These are phyloP conservation scores for Odontocolon sp. DNA, from an alignment of 2,888 invertebrate genomes.

Conservation along the genomic window DNA sequence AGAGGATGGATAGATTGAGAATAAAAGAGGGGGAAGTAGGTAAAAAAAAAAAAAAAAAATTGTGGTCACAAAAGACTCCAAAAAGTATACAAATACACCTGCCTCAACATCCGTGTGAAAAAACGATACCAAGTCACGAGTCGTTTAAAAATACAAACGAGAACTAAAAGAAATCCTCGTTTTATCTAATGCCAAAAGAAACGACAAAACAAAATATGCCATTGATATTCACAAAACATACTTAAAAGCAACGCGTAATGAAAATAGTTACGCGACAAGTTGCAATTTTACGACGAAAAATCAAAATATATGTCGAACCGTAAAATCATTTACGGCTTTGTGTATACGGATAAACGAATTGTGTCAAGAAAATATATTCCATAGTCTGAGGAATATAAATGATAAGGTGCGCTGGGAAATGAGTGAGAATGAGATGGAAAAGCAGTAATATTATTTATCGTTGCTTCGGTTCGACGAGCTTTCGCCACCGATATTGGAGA, in stretches of 20 bases:
- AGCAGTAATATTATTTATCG: constrained; percentile 44
- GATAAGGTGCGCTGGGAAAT: background rate
- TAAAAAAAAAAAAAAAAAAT: constrained; percentile 27
- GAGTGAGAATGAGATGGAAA: background rate
- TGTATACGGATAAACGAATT: background rate
- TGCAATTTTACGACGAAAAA: background rate
- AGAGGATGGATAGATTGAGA: background rate
- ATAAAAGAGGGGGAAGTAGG: constrained; percentile 21
- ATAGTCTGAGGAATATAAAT: background rate
- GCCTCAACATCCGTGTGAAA: no score
- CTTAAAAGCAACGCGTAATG: background rate
- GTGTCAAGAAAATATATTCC: background rate
- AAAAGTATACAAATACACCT: no score
- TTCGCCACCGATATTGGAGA: constrained; percentile 45
- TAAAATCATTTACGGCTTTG: background rate
- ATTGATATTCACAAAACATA: background rate
- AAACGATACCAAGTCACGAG: background rate
- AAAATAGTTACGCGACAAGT: background rate
- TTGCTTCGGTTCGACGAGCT: constrained; percentile 37
- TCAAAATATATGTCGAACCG: background rate
- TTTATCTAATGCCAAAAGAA: background rate
- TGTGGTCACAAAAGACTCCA: constrained; percentile 21
- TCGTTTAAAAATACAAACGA: background rate
- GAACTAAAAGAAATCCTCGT: background rate
- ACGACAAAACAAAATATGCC: background rate